These are phyloP conservation scores for Hyposoter didymator DNA, from an alignment of 2,888 invertebrate genomes.

Conservation along the genomic window DNA sequence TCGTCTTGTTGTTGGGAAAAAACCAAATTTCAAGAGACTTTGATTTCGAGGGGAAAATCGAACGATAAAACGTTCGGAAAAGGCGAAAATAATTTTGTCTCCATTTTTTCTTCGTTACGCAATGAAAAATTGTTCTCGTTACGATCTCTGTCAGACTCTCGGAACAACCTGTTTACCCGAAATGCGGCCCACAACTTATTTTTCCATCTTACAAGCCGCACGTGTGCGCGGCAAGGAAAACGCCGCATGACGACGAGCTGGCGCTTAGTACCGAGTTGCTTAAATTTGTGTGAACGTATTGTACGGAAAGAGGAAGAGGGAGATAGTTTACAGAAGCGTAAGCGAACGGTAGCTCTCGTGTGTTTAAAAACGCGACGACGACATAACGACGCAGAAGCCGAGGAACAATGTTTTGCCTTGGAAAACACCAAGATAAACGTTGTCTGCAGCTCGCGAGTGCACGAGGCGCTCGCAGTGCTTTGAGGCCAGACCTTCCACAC, in stretches of 20 bases:
- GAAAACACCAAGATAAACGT: conserved; percentile 69
- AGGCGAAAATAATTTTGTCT: background rate
- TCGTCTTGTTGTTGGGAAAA: background rate
- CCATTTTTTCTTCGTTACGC: background rate
- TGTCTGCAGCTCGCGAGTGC: conserved; percentile 8
- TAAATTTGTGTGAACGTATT: background rate
- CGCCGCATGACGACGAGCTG: background rate
- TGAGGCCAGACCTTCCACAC: conserved; percentile 75
- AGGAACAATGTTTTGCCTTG: conserved; percentile 71
- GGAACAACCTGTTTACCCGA: background rate
- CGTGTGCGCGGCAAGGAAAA: conserved; percentile 25
- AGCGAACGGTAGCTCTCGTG: conserved; percentile 18
- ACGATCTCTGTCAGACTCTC: background rate
- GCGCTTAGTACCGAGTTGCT: background rate
- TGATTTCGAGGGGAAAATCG: background rate
- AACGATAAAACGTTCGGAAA: background rate
- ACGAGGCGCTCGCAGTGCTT: conserved; percentile 63
- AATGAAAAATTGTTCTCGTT: background rate
- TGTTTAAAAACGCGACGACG: conserved; percentile 23
- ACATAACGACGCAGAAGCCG: conserved; percentile 16
- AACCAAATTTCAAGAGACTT: background rate
- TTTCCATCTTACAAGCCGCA: background rate
- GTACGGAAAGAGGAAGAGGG: conserved; percentile 7
- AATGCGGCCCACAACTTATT: background rate
- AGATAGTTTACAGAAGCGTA: conserved; percentile 17